These are phyloP conservation scores for Zonotrichia leucophrys DNA, from an alignment of 2,113 vertebrate genomes.

Conservation along the genomic window DNA sequence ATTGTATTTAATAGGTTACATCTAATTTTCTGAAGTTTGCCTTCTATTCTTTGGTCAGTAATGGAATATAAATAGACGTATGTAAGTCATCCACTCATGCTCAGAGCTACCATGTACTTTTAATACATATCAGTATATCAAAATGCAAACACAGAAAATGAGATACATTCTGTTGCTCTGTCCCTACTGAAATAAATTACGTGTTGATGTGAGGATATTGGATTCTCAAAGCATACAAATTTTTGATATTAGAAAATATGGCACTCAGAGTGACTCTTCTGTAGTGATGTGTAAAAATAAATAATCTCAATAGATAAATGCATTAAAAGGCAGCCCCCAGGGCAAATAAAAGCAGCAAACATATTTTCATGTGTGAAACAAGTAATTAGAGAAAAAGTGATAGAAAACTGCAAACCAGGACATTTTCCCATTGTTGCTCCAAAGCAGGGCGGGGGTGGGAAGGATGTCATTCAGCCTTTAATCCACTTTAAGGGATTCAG, in stretches of 20 bases:
- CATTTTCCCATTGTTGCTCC: background rate
- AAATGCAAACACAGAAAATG: constrained; percentile 5
- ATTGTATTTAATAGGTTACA: constrained; percentile 37
- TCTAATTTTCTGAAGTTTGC: constrained; percentile 35
- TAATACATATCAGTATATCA: constrained; percentile 30
- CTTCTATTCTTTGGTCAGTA: constrained; percentile 23
- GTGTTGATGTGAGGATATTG: constrained; percentile 37
- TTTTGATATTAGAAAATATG: constrained; percentile 39
- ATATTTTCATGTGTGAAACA: constrained; percentile 50
- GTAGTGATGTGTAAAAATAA: constrained; percentile 42
- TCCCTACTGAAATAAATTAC: constrained; percentile 46
- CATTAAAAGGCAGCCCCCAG: constrained; percentile 34
- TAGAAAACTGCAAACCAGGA: constrained; percentile 31
- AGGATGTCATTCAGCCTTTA: background rate
- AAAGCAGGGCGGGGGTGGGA: background rate
- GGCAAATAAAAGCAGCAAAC: constrained; percentile 34
- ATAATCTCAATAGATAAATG: constrained; percentile 32
- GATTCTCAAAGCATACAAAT: constrained; percentile 11
- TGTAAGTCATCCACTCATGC: background rate
- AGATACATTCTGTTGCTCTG: background rate
- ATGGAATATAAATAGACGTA: constrained; percentile 5
- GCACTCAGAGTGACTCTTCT: background rate
- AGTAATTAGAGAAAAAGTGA: constrained; percentile 49
- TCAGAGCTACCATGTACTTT: constrained; percentile 17
- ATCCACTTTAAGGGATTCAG: background rate